phyloP scores from a whole-genome alignment of 2,888 invertebrate genomes.

The Tinea pellionella region DNA sequence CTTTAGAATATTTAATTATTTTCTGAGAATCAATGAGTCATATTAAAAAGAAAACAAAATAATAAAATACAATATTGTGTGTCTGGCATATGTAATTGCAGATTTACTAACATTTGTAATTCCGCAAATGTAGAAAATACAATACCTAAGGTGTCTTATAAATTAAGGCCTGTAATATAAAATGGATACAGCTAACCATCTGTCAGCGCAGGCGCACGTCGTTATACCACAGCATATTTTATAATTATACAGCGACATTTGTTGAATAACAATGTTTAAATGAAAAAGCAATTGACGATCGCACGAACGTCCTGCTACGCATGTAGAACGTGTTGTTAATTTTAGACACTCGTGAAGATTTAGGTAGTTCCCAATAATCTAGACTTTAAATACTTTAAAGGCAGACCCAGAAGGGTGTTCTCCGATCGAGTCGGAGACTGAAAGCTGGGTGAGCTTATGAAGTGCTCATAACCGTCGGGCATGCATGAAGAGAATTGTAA shows the following conservation, averaged over 20 bases:
- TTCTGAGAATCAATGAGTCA: conserved; percentile 1
- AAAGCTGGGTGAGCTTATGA: too few relatives aligned
- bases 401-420: too few relatives aligned
- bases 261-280: conserved; percentile 34
- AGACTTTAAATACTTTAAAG: neutral
- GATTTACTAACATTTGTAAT: conserved; percentile 26
- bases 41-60: conserved; percentile 10
- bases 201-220: conserved; percentile 35
- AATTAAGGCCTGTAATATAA: conserved; percentile 37
- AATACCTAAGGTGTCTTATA: conserved; percentile 52
- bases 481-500: too few relatives aligned
- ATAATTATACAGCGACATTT: conserved; percentile 49
- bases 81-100: neutral
- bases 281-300: conserved; percentile 26
- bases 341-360: conserved; percentile 16
- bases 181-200: conserved; percentile 45
- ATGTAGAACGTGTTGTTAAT: conserved; percentile 37
- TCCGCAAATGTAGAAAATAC: conserved; percentile 53
- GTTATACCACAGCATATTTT: conserved; percentile 37
- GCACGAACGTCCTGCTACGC: conserved; percentile 40
- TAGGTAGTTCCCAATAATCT: neutral
- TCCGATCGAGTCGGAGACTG: too few relatives aligned
- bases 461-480: too few relatives aligned
- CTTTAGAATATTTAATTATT: neutral
- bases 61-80: neutral